These are phyloP conservation scores for Atrina japonica DNA, from an alignment of 2,888 invertebrate species.

Conservation along the genomic window DNA sequence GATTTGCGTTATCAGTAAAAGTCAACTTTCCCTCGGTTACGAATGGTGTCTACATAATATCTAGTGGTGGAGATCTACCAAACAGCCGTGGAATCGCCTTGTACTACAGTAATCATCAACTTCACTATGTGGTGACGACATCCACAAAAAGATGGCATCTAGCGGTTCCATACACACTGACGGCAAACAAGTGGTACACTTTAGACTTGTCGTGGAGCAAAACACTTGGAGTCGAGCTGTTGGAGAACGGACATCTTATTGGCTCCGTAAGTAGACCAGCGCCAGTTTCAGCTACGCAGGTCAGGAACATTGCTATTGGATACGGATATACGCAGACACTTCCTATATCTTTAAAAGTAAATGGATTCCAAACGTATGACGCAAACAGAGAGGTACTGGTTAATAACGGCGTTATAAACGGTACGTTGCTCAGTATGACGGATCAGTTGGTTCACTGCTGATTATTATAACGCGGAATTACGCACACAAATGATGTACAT, in stretches of 20 bases:
- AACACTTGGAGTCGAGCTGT: slow-evolving; percentile 54
- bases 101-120: slow-evolving; percentile 43
- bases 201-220: slow-evolving; percentile 63
- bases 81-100: slow-evolving; percentile 56
- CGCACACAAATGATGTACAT: too few relatives aligned
- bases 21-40: slow-evolving; percentile 47
- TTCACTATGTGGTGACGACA: slow-evolving; percentile 60
- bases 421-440: too few relatives aligned
- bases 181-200: slow-evolving; percentile 58
- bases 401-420: slow-evolving; percentile 28
- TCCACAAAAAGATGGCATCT: slow-evolving; percentile 54
- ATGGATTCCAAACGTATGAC: slow-evolving; percentile 48
- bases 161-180: slow-evolving; percentile 41
- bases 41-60: slow-evolving; percentile 55
- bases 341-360: slow-evolving; percentile 35
- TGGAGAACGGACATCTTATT: slow-evolving; percentile 52
- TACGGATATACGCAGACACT: slow-evolving; percentile 42
- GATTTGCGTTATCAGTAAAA: slow-evolving; percentile 54
- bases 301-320: slow-evolving; percentile 45
- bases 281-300: slow-evolving; percentile 23
- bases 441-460: too few relatives aligned
- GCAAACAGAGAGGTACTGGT: slow-evolving; percentile 55
- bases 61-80: slow-evolving; percentile 55
- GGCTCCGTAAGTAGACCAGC: slow-evolving; percentile 50
- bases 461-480: too few relatives aligned